Evolutionary conservation across 2,888 invertebrate genomes (phyloP).

Genomic region (Dascillus cervinus): DNA sequence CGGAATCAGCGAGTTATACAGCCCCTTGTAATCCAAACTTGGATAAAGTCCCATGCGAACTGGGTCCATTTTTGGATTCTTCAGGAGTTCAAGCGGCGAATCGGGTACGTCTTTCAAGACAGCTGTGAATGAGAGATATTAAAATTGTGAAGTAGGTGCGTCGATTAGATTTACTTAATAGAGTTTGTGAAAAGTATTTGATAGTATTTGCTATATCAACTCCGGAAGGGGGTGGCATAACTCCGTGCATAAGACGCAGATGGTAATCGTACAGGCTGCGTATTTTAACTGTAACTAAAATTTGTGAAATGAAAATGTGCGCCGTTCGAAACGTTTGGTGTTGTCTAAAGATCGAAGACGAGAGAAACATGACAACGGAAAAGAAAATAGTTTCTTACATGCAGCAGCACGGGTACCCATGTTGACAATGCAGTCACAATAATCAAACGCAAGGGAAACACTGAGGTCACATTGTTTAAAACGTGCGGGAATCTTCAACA

Average conservation of each 20-base stretch:
- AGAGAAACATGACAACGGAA: too few species aligned
- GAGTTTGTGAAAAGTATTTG: slow-evolving; percentile 95
- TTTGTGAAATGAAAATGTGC: too few species aligned
- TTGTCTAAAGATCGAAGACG: too few species aligned
- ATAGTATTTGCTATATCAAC: slow-evolving; percentile 95
- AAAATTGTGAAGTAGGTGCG: slow-evolving; percentile 5
- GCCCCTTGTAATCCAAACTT: slow-evolving; percentile 91
- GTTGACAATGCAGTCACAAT: slow-evolving; percentile 51
- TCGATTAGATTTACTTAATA: slow-evolving; percentile 65
- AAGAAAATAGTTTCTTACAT: slow-evolving; percentile 60
- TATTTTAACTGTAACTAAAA: slow-evolving; percentile 94
- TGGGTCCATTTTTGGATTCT: slow-evolving; percentile 77
- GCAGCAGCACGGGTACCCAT: slow-evolving; percentile 93
- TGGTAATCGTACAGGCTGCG: slow-evolving; percentile 96
- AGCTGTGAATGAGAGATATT: slow-evolving; percentile 51
- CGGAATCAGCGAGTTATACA: slow-evolving; percentile 86
- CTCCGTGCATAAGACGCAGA: slow-evolving; percentile 82
- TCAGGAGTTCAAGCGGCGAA: slow-evolving; percentile 86
- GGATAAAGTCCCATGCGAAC: slow-evolving; percentile 88
- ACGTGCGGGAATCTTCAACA: slow-evolving; percentile 47
- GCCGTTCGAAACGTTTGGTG: too few species aligned
- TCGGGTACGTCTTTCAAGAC: slow-evolving; percentile 94
- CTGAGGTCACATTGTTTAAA: slow-evolving; percentile 47
- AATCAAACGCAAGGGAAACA: slow-evolving; percentile 47
- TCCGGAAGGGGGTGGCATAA: slow-evolving; percentile 88